Evolutionary conservation across 2,113 vertebrate species (phyloP).

Genomic region (Oceanites oceanicus): DNA sequence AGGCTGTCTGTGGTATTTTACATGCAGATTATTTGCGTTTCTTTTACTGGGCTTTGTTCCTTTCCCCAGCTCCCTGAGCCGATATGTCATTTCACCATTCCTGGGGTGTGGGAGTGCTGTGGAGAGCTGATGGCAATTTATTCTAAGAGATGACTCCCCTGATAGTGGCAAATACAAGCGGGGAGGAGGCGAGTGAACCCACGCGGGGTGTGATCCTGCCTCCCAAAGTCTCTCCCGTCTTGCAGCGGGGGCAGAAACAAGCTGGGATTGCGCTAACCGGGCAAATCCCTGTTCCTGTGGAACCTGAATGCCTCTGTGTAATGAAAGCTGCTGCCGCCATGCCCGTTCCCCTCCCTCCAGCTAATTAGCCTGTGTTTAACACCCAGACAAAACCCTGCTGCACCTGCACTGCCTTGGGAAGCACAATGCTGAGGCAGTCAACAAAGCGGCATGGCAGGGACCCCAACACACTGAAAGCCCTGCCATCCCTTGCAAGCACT

Average conservation of each 20-base stretch:
- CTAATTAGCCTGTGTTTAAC: conserved; percentile 43
- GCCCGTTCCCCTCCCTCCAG: not conserved
- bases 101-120: not conserved
- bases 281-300: not conserved
- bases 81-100: not conserved
- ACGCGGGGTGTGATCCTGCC: not conserved
- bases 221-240: not conserved
- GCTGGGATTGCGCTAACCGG: accelerated
- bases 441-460: conserved; percentile 59
- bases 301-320: not conserved
- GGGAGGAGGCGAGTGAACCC: not conserved
- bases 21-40: not conserved
- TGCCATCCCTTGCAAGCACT: not conserved
- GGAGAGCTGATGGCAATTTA: not conserved
- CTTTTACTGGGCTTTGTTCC: not conserved
- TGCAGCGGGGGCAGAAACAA: not conserved
- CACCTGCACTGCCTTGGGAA: conserved; percentile 62
- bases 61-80: not conserved
- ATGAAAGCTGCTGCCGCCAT: not conserved
- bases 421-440: conserved; percentile 21
- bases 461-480: not conserved
- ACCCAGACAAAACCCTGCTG: conserved; percentile 42
- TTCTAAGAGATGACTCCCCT: not conserved
- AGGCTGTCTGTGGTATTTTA: not conserved
- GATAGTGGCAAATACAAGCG: not conserved